Percentiles rank a stretch among this genome's conserved stretches.
These are phyloP conservation scores for Oncorhynchus clarkii DNA, from an alignment of 2,113 vertebrate genomes.

Conservation along the genomic window DNA sequence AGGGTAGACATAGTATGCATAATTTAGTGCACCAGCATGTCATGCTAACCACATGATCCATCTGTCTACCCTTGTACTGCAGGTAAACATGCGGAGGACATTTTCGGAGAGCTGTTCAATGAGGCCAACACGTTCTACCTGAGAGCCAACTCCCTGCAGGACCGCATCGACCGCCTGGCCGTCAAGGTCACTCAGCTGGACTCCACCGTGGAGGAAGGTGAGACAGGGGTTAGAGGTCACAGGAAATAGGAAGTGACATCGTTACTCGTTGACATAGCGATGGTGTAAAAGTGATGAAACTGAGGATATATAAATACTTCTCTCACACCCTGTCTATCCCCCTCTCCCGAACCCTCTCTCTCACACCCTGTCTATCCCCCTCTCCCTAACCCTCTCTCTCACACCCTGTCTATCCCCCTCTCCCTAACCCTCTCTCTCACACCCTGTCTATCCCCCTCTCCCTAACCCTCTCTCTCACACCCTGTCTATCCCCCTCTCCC, in stretches of 20 bases:
- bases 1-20: too few relatives aligned
- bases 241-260: background rate
- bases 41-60: too few relatives aligned
- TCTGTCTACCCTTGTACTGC: background rate
- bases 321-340: background rate
- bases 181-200: conserved; percentile 99
- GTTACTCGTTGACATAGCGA: background rate
- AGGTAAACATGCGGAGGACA: conserved; percentile 99
- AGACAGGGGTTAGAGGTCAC: conserved; percentile 57
- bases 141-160: conserved; percentile 96
- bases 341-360: background rate
- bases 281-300: background rate
- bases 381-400: too few relatives aligned
- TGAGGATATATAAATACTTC: background rate
- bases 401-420: too few relatives aligned
- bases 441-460: too few relatives aligned
- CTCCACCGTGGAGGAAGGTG: conserved; percentile 98
- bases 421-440: too few relatives aligned
- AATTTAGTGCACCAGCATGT: too few relatives aligned
- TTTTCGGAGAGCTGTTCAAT: conserved; percentile 96
- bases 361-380: too few relatives aligned
- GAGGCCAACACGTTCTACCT: conserved; percentile 97
- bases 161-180: conserved; percentile 95
- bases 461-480: too few relatives aligned
- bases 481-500: too few relatives aligned